Evolutionary conservation across 2,797 vertebrate species (phyloP).

Genomic region (Cuniculus paca): DNA sequence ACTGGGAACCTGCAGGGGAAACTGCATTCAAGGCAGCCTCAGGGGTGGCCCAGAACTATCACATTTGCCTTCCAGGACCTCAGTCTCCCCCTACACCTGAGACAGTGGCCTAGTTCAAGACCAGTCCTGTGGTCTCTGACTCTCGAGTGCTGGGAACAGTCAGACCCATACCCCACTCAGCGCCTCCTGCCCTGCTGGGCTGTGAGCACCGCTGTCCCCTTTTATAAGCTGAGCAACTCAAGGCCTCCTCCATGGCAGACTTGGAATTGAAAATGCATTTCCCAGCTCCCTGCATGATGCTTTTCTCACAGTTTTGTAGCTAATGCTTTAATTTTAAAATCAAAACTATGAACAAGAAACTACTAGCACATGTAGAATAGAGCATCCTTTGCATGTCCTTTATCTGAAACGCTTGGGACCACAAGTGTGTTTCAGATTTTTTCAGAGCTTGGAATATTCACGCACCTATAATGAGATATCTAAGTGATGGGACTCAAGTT

Average conservation of each 20-base stretch:
- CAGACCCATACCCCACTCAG: not conserved
- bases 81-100: not conserved
- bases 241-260: rapidly evolving
- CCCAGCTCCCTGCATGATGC: not conserved
- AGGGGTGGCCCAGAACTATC: not conserved
- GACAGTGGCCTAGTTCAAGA: not conserved
- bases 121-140: not conserved
- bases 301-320: not conserved
- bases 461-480: not conserved
- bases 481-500: not conserved
- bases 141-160: not conserved
- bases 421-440: not conserved
- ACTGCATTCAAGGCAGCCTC: not conserved
- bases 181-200: not conserved
- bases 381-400: not conserved
- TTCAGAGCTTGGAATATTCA: not conserved
- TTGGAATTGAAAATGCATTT: not conserved
- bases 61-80: not conserved
- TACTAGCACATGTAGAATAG: not conserved
- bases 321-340: constrained; percentile 37
- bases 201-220: too few relatives aligned
- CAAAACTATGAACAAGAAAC: not conserved
- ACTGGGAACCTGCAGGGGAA: not conserved
- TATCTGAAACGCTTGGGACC: not conserved
- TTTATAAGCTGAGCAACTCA: not conserved